A percentile compares a stretch with the other conserved stretches of the same genome.
Conservation (phyloP, 2,797 vertebrate genomes). For the Menidia menidia region DNA sequence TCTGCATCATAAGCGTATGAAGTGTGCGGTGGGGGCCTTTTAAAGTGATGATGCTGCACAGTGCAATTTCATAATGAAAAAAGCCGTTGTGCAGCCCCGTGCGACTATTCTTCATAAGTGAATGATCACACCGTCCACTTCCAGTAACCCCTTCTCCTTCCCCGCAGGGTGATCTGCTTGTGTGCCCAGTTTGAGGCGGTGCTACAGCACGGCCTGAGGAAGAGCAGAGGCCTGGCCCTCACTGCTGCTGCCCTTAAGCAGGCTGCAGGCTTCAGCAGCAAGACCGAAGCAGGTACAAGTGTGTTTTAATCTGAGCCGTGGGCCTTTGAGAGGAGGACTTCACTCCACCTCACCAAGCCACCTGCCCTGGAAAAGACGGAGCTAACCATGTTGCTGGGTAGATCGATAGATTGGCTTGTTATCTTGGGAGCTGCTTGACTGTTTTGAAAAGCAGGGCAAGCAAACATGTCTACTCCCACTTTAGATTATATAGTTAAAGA, state of each 20-base stretch:
- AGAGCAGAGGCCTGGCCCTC: conserved; percentile 91
- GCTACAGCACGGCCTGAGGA: conserved; percentile 95
- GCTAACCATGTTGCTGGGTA: not conserved
- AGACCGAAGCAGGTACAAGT: conserved; percentile 88
- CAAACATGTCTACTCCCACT: not conserved
- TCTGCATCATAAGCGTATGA: not conserved
- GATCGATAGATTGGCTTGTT: conserved; percentile 6
- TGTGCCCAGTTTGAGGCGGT: conserved; percentile 97
- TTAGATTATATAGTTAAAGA: not conserved
- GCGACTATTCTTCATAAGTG: not conserved
- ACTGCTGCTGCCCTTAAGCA: conserved; percentile 96
- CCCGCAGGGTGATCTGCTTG: conserved; percentile 94
- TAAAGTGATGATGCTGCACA: no score
- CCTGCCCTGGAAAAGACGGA: conserved; percentile 1
- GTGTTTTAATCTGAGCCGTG: not conserved
- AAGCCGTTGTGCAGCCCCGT: not conserved
- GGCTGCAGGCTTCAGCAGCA: conserved; percentile 93
- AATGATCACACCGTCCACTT: not conserved
- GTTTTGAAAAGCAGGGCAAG: not conserved
- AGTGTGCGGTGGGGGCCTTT: not conserved
- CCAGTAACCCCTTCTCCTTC: conserved; percentile 27
- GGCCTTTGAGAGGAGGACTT: no score
- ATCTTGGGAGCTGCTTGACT: conserved; percentile 1
- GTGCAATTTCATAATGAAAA: no score
- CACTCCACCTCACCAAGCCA: no score